phyloP scores from a whole-genome alignment of 2,797 vertebrate genomes.

The Etheostoma nigrum region DNA sequence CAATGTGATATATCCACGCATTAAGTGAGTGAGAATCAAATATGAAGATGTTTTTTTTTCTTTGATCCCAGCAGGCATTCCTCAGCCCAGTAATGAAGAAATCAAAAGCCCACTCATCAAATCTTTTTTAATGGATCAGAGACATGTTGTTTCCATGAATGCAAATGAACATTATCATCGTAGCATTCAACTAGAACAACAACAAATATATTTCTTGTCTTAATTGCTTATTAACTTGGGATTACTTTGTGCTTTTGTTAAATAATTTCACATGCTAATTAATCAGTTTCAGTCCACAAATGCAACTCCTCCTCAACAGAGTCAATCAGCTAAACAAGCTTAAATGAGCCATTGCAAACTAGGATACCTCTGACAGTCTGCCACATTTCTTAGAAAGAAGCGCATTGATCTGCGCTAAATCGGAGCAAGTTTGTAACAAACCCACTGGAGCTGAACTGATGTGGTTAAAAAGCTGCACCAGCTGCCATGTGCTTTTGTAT shows the following conservation, averaged over 20 bases:
- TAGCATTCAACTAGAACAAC: slow-evolving; percentile 40
- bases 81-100: slow-evolving; percentile 11
- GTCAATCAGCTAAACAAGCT: slow-evolving; percentile 62
- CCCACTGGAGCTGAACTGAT: slow-evolving; percentile 75
- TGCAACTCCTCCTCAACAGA: slow-evolving; percentile 45
- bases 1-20: background rate
- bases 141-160: slow-evolving; percentile 34
- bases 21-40: slow-evolving; percentile 26
- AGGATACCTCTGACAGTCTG: slow-evolving; percentile 65
- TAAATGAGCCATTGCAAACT: slow-evolving; percentile 59
- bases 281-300: slow-evolving; percentile 58
- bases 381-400: slow-evolving; percentile 49
- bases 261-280: slow-evolving; percentile 68
- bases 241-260: slow-evolving; percentile 64
- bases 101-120: background rate
- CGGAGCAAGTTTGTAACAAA: slow-evolving; percentile 76
- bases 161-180: slow-evolving; percentile 35
- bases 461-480: slow-evolving; percentile 65
- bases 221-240: slow-evolving; percentile 68
- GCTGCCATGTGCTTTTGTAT: slow-evolving; percentile 59
- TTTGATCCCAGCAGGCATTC: slow-evolving; percentile 31
- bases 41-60: background rate
- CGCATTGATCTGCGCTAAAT: slow-evolving; percentile 74
- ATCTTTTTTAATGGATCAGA: slow-evolving; percentile 22
- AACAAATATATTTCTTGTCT: slow-evolving; percentile 43